Base-by-base conservation (phyloP, 2,797 vertebrate species). In the Enteromius fasciolatus region DNA sequence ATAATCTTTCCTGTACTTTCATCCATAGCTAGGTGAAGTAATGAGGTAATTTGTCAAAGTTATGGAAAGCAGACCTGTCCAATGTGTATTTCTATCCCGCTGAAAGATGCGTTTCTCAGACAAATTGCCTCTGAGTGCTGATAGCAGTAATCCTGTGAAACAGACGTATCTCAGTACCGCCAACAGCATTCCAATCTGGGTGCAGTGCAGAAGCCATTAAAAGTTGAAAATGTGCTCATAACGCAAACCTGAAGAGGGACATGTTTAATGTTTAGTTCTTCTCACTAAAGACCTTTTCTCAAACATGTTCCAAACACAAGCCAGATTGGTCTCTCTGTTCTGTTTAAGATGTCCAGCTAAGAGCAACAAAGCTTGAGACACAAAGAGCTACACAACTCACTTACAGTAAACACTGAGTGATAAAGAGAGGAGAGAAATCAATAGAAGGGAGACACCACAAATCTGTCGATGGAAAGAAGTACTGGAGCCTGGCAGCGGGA, bases 381-480 rank as follows among this genome's bases (percentile, higher is more conserved):
- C 90, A 90, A 87, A 92, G 89, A 92, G 88, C 90, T 90, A 90
- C 90, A 92, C 91, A 92, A 90, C 91, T 93, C 92, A 91, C 92
- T 94, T 92, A 90, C 87, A 87, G 89, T 84, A 83, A 28, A 85
- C 85, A 61, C 86, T 90, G 92, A 92, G 91, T 92, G 92, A 93
- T 92, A 90, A 90, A 90, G 89, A 88, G 89, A 84, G 52, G 88
- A 86, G 87, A 88, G 87, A 91, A 91, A 94, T 95, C 93, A 81
- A 94, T 95, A 93, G 70, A 86, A 88, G 89, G 89, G 88, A 93
- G 92, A 91, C 90, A 90, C 90, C 87, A 91, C 93, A 91, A 91
- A 92, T 92, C 90, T 89, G 89, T 91, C 90, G 86, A 82, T 87
- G 86, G 89, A 90, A 87, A 86, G 88, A 87, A 87, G 89, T 88